A percentile compares a stretch with the other conserved stretches of the same genome.
Evolutionary conservation across 37 sponge, comb jelly and placozoan genomes (phyloP).

Genomic region (Dysidea cf. avara): DNA sequence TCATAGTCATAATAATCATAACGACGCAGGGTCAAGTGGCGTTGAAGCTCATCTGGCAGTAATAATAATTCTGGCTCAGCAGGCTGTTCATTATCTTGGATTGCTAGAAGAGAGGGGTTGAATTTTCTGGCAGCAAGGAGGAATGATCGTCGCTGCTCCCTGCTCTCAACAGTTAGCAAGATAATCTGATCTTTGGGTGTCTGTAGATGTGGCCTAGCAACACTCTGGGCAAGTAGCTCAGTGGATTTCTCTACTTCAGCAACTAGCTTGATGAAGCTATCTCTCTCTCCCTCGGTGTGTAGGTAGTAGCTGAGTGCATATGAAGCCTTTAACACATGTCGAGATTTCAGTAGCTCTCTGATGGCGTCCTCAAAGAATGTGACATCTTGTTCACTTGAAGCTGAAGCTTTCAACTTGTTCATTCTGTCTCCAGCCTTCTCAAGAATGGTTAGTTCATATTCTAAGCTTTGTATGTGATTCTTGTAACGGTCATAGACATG

Average conservation of each 20-base stretch:
- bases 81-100: too few relatives aligned
- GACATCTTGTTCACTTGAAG: constrained; percentile 11
- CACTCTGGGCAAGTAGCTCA: constrained; percentile 18
- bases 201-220: too few relatives aligned
- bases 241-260: constrained; percentile 25
- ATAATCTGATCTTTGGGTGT: constrained; percentile 38
- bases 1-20: too few relatives aligned
- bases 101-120: too few relatives aligned
- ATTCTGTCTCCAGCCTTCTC: constrained; percentile 2
- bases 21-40: too few relatives aligned
- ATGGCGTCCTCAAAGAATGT: constrained; percentile 26
- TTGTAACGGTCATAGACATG: too few relatives aligned
- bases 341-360: constrained; percentile 19
- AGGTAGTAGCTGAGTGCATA: constrained; percentile 27
- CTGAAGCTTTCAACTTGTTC: neutral
- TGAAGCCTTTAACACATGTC: constrained; percentile 11
- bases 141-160: constrained; percentile 8
- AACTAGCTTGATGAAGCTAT: constrained; percentile 13
- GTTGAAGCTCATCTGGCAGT: too few relatives aligned
- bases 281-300: neutral
- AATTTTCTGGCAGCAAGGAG: constrained; percentile 7
- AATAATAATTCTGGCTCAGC: too few relatives aligned
- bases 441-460: constrained; percentile 10
- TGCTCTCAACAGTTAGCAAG: constrained; percentile 16
- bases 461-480: too few relatives aligned